phyloP scores from a whole-genome alignment of 2,888 invertebrate genomes.

The Baccha elongata region DNA sequence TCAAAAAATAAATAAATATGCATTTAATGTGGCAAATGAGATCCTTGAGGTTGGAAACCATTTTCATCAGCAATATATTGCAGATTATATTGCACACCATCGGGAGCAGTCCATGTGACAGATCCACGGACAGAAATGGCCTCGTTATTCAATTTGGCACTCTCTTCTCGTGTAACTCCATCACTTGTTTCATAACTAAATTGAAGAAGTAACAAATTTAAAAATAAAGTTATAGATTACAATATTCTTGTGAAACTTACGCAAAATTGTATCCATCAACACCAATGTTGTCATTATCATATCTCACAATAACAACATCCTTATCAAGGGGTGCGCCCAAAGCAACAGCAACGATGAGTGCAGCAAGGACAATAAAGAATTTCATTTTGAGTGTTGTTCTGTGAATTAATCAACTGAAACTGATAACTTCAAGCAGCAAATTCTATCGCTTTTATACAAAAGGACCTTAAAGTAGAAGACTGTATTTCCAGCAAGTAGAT shows the following conservation, averaged over 20 bases:
- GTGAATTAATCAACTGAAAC: constrained; percentile 53
- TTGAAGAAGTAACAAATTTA: too few species aligned
- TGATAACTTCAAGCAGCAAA: background rate
- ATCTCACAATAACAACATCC: constrained; percentile 75
- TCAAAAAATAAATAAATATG: too few species aligned
- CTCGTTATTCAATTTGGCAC: constrained; percentile 79
- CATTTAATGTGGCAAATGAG: constrained; percentile 75
- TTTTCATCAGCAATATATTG: constrained; percentile 79
- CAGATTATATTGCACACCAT: constrained; percentile 84
- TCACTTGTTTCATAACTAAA: constrained; percentile 81
- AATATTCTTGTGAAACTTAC: constrained; percentile 79
- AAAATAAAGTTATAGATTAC: too few species aligned
- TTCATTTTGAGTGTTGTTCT: constrained; percentile 75
- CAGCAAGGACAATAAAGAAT: constrained; percentile 79
- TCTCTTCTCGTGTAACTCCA: constrained; percentile 79
- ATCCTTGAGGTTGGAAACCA: constrained; percentile 78
- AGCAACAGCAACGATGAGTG: constrained; percentile 75
- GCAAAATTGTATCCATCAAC: constrained; percentile 84
- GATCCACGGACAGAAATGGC: constrained; percentile 81
- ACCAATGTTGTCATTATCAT: constrained; percentile 83
- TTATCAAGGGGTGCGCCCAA: constrained; percentile 74
- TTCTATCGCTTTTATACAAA: background rate
- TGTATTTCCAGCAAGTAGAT: too few species aligned
- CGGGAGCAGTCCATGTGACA: constrained; percentile 83
- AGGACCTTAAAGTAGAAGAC: too few species aligned